A percentile compares a stretch with the other conserved stretches of the same genome.
These are phyloP conservation scores for Hylomyscus alleni DNA, from an alignment of 2,797 vertebrate genomes.

Conservation along the genomic window DNA sequence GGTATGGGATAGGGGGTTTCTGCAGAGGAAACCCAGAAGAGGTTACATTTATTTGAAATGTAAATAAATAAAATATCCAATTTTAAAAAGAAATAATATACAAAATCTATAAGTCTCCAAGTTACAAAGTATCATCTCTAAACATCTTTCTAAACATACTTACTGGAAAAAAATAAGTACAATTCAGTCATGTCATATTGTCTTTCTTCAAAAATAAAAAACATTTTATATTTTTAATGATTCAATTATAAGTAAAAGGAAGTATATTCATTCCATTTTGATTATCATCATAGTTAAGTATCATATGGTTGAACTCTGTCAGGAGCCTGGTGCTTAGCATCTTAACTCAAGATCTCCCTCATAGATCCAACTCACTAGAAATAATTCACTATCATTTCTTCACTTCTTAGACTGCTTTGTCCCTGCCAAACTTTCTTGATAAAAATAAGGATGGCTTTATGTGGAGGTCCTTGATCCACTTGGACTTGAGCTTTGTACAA, in stretches of 20 bases:
- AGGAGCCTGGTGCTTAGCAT: slow-evolving; percentile 23
- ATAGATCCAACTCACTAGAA: not conserved
- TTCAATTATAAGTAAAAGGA: slow-evolving; percentile 25
- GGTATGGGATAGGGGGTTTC: too few relatives aligned
- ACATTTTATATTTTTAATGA: not conserved
- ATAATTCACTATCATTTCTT: slow-evolving; percentile 35
- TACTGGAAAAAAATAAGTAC: slow-evolving; percentile 54
- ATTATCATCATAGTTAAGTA: not conserved
- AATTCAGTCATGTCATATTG: not conserved
- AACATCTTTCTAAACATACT: slow-evolving; percentile 48
- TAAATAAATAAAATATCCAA: too few relatives aligned
- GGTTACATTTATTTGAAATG: too few relatives aligned
- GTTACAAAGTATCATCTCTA: slow-evolving; percentile 38
- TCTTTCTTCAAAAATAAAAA: not conserved
- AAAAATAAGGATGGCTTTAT: not conserved
- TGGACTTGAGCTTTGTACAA: too few relatives aligned
- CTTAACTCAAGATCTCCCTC: not conserved
- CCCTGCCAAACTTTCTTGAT: slow-evolving; percentile 3
- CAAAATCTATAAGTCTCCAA: not conserved
- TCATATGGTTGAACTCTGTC: not conserved
- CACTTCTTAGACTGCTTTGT: slow-evolving; percentile 18
- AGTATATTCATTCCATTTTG: not conserved
- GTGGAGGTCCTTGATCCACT: too few relatives aligned
- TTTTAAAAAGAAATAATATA: not conserved
- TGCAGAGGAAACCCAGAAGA: too few relatives aligned